Evolutionary conservation across 2,888 invertebrate genomes (phyloP).

Genomic region (Neoaliturus tenellus): DNA sequence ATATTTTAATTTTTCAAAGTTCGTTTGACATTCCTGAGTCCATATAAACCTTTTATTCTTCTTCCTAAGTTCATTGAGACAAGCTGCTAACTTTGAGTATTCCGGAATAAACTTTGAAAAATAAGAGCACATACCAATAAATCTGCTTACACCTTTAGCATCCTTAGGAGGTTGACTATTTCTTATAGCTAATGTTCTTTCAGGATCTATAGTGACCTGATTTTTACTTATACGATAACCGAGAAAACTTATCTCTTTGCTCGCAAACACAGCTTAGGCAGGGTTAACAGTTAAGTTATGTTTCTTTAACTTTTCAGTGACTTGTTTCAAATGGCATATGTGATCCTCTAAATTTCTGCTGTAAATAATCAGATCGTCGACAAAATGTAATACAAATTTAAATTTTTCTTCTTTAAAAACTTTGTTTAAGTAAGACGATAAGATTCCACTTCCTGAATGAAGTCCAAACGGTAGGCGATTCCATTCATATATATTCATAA

Average conservation of each 20-base stretch:
- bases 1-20: background rate
- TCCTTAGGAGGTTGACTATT: background rate
- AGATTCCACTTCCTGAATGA: background rate
- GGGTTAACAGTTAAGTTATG: constrained; percentile 38
- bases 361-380: constrained; percentile 8
- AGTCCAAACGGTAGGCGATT: background rate
- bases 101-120: constrained; percentile 23
- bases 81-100: constrained; percentile 3
- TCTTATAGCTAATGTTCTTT: background rate
- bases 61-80: constrained; percentile 33
- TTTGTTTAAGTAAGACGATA: constrained; percentile 12
- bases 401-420: constrained; percentile 7
- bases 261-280: too few relatives aligned
- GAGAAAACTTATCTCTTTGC: constrained; percentile 27
- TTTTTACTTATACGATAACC: constrained; percentile 15
- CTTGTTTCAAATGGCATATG: background rate
- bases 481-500: background rate
- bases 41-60: constrained; percentile 19
- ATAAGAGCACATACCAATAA: constrained; percentile 33
- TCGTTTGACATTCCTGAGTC: constrained; percentile 17
- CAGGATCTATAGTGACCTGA: constrained; percentile 14
- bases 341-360: background rate
- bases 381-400: constrained; percentile 3
- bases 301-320: background rate
- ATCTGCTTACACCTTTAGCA: constrained; percentile 1